A percentile compares a stretch with the other conserved stretches of the same genome.
phyloP scores from a whole-genome alignment of 2,113 vertebrate species.

The Oreotragus oreotragus region DNA sequence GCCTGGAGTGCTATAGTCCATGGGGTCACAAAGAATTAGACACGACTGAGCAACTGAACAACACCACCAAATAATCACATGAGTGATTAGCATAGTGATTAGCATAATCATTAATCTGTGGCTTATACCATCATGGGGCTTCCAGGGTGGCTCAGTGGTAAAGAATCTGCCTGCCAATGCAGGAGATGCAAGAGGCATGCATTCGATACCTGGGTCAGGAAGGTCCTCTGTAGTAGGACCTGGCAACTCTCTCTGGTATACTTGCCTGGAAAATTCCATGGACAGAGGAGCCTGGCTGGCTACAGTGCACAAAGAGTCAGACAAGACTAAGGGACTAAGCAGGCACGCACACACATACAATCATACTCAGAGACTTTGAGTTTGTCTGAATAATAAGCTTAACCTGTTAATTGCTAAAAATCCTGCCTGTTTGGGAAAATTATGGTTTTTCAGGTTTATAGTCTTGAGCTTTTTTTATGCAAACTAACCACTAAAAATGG shows the following conservation, averaged over 20 bases:
- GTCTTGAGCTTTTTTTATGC: constrained; percentile 21
- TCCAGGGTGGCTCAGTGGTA: not conserved
- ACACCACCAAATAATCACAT: not conserved
- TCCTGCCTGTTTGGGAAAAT: constrained; percentile 27
- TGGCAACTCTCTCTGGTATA: not conserved
- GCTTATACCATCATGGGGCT: not conserved
- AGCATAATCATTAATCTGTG: not conserved
- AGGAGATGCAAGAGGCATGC: not conserved
- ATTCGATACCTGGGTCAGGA: not conserved
- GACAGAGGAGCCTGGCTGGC: not conserved
- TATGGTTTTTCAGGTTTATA: constrained; percentile 29
- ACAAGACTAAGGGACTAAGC: not conserved
- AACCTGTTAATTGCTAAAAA: constrained; percentile 40
- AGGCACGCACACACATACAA: not conserved
- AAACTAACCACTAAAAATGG: constrained; percentile 35
- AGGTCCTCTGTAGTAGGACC: not conserved
- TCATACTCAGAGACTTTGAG: not conserved
- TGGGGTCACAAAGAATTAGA: not conserved
- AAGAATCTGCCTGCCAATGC: not conserved
- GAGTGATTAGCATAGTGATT: not conserved
- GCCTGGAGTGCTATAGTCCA: not conserved
- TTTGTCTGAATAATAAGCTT: constrained; percentile 51
- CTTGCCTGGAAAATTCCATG: not conserved
- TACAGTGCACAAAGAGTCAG: not conserved
- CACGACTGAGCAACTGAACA: not conserved